Percentiles rank a stretch among this genome's conserved stretches.
These are phyloP conservation scores for Acleris cristana DNA, from an alignment of 2,888 invertebrate species.

Conservation along the genomic window DNA sequence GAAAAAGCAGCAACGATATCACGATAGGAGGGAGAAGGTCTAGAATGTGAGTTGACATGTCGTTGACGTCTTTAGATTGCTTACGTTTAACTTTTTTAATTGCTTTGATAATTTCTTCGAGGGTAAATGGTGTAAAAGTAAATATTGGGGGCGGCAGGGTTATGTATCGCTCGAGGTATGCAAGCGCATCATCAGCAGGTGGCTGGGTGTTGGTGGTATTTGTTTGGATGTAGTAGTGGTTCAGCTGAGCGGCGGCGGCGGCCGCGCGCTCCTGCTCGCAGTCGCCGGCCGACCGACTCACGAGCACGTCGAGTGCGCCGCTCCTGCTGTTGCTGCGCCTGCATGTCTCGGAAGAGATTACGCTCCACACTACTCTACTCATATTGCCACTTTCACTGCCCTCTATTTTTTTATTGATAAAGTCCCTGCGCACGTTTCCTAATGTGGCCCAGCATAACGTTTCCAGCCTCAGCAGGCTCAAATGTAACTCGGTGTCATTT, in stretches of 20 bases:
- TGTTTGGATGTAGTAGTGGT: not conserved
- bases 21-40: too few relatives aligned
- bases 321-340: not conserved
- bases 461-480: not conserved
- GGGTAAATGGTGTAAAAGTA: not conserved
- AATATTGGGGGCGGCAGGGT: not conserved
- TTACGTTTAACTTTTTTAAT: too few relatives aligned
- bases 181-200: not conserved
- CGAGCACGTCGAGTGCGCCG: not conserved
- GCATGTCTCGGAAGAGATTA: constrained; percentile 1
- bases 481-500: not conserved
- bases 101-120: not conserved
- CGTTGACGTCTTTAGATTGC: too few relatives aligned
- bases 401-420: not conserved
- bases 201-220: not conserved
- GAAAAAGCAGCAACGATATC: too few relatives aligned
- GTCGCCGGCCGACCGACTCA: constrained; percentile 1
- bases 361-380: not conserved
- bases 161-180: not conserved
- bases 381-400: not conserved
- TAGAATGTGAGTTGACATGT: too few relatives aligned
- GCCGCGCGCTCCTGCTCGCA: not conserved
- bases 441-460: not conserved
- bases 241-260: not conserved
- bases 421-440: not conserved